Conservation (phyloP, 2,888 invertebrate genomes). For the Acrobasis consociella region DNA sequence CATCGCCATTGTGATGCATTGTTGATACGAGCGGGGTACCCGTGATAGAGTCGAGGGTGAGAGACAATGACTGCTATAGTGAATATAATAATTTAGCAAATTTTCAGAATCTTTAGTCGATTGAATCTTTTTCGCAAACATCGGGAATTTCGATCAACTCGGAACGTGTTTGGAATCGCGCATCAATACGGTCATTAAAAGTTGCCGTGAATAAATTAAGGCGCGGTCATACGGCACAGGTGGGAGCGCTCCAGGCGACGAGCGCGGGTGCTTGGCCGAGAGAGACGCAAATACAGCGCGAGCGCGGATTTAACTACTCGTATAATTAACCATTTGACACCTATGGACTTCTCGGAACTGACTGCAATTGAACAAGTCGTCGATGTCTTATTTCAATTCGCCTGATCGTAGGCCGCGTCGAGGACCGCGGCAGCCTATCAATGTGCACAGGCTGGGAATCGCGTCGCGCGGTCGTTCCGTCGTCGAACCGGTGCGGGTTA, state of each 20-base stretch:
- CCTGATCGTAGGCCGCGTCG: neutral
- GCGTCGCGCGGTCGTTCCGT: conserved; percentile 36
- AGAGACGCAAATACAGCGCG: conserved; percentile 30
- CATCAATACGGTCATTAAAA: conserved; percentile 60
- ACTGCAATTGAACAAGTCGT: neutral
- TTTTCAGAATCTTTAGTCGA: conserved; percentile 52
- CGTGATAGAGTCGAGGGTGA: conserved; percentile 50
- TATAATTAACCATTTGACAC: neutral
- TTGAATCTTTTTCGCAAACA: conserved; percentile 50
- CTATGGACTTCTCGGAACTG: neutral
- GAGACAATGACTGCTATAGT: conserved; percentile 43
- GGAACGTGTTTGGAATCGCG: conserved; percentile 33
- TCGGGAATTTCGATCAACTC: conserved; percentile 30
- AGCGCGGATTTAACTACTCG: neutral
- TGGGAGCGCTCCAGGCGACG: conserved; percentile 68
- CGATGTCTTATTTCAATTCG: neutral
- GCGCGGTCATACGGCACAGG: conserved; percentile 64
- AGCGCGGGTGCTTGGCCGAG: conserved; percentile 57
- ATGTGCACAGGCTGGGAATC: conserved; percentile 14
- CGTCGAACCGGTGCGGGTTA: conserved; percentile 70
- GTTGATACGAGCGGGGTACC: conserved; percentile 56
- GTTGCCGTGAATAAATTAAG: conserved; percentile 61
- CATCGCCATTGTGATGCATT: conserved; percentile 72
- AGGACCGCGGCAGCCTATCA: neutral
- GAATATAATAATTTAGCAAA: conserved; percentile 60